Conservation (phyloP, 2,797 vertebrate genomes). For the Taeniopygia guttata region DNA sequence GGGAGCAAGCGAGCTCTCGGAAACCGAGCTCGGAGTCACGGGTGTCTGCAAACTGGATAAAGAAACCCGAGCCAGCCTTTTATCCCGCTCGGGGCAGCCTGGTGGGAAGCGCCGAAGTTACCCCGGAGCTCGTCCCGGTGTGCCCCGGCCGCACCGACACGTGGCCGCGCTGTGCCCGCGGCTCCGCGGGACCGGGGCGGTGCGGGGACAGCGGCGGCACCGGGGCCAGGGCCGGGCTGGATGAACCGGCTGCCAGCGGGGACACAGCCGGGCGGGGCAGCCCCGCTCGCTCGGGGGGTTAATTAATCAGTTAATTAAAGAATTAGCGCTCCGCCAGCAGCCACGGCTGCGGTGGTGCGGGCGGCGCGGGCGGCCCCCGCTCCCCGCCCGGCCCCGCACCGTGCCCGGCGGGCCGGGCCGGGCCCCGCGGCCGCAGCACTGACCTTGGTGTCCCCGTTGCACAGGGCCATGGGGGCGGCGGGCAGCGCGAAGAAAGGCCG, state of each 20-base stretch:
- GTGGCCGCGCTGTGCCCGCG: rapidly evolving
- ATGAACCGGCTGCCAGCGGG: no score
- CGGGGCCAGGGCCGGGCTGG: background rate
- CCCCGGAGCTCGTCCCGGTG: rapidly evolving
- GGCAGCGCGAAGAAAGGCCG: background rate
- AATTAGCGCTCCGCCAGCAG: background rate
- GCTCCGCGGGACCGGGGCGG: no score
- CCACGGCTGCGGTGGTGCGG: background rate
- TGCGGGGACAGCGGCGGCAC: rapidly evolving
- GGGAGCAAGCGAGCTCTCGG: rapidly evolving
- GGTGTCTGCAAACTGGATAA: background rate
- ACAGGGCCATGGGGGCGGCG: slow-evolving; percentile 88
- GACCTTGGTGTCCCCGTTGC: slow-evolving; percentile 99
- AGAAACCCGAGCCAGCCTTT: background rate
- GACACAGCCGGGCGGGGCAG: background rate
- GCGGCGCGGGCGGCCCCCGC: background rate
- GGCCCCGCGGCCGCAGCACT: slow-evolving; percentile 62
- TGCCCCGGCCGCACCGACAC: rapidly evolving
- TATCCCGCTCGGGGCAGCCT: rapidly evolving
- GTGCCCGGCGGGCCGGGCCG: background rate
- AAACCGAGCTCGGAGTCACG: rapidly evolving
- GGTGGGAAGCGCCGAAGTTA: background rate
- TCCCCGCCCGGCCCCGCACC: background rate
- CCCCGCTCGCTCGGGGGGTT: background rate
- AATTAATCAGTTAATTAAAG: background rate